phyloP scores from a whole-genome alignment of 2,113 vertebrate genomes.

The Dicerorhinus sumatrensis region DNA sequence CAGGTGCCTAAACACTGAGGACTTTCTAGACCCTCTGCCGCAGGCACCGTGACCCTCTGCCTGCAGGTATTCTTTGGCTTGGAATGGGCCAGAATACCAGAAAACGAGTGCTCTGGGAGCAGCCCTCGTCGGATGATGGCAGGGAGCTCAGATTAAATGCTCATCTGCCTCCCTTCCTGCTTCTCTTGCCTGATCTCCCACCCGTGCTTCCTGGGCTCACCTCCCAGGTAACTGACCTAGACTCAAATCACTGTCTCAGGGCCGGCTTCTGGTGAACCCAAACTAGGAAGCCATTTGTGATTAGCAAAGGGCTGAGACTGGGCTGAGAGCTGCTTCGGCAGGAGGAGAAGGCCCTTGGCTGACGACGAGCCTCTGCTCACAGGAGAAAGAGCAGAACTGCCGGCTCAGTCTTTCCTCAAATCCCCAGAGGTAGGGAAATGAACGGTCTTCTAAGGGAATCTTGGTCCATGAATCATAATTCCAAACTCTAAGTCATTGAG shows the following conservation, averaged over 20 bases:
- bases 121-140: not conserved
- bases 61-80: not conserved
- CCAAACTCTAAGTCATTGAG: not conserved
- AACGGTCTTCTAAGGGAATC: not conserved
- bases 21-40: not conserved
- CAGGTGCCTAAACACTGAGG: not conserved
- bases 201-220: not conserved
- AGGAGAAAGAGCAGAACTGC: not conserved
- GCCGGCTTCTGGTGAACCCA: not conserved
- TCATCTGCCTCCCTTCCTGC: not conserved
- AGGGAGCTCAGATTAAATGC: accelerated
- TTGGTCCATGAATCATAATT: not conserved
- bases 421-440: not conserved
- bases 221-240: not conserved
- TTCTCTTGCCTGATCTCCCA: no score
- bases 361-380: not conserved
- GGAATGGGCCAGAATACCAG: not conserved
- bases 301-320: not conserved
- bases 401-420: not conserved
- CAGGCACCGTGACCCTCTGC: accelerated
- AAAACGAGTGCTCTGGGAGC: not conserved
- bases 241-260: not conserved
- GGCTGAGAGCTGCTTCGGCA: not conserved
- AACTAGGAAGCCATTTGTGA: not conserved
- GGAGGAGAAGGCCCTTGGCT: not conserved